phyloP scores from a whole-genome alignment of 2,888 invertebrate genomes.

The Drosophila nr. perissopoda region DNA sequence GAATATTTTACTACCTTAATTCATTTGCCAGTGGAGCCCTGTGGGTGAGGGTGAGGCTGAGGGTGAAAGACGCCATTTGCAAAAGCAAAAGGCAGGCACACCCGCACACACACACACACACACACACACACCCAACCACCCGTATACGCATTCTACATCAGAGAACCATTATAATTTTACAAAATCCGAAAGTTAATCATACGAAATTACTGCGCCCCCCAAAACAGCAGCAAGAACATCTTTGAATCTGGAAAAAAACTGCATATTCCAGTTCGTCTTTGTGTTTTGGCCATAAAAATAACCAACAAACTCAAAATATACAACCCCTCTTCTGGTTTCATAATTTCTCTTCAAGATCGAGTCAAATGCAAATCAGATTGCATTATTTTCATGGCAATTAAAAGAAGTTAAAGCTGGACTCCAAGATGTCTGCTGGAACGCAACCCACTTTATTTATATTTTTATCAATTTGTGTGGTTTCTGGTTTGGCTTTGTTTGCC shows the following conservation, averaged over 20 bases:
- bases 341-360: neutral
- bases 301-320: neutral
- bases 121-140: slow-evolving; percentile 19
- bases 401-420: slow-evolving; percentile 39
- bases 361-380: slow-evolving; percentile 31
- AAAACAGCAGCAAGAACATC: neutral
- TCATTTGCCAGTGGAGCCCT: slow-evolving; percentile 56
- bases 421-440: slow-evolving; percentile 9
- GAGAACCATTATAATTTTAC: slow-evolving; percentile 70
- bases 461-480: slow-evolving; percentile 66
- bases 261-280: slow-evolving; percentile 43
- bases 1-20: slow-evolving; percentile 75
- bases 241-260: slow-evolving; percentile 16
- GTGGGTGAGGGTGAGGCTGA: slow-evolving; percentile 33
- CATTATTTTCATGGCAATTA: slow-evolving; percentile 53
- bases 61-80: slow-evolving; percentile 70
- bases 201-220: slow-evolving; percentile 51
- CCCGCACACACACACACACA: slow-evolving; percentile 26
- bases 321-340: too few relatives aligned
- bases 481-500: slow-evolving; percentile 16
- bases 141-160: slow-evolving; percentile 24
- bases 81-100: slow-evolving; percentile 21
- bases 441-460: slow-evolving; percentile 43
- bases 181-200: slow-evolving; percentile 79
- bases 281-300: neutral